Conservation (phyloP, 2,888 invertebrate genomes). For the Ectemnius cavifrons region DNA sequence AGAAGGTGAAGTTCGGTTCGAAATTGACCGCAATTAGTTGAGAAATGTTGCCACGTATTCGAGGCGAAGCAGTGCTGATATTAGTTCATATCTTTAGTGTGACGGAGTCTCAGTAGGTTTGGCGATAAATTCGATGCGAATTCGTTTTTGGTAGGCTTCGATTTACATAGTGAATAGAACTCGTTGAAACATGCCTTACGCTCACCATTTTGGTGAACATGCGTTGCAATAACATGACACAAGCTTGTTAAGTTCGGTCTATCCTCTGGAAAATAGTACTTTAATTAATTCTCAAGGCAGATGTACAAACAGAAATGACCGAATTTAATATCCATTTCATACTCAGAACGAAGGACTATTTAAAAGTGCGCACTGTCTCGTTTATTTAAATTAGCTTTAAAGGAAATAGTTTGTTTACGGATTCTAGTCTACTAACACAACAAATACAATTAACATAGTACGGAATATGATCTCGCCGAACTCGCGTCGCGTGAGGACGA, state of each 20-base stretch:
- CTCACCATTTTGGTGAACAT: slow-evolving; percentile 15
- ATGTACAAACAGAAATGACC: too few relatives aligned
- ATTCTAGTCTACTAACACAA: slow-evolving; percentile 71
- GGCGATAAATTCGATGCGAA: background rate
- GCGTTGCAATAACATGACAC: slow-evolving; percentile 12
- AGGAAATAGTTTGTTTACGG: slow-evolving; percentile 59
- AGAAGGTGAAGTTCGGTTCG: slow-evolving; percentile 8
- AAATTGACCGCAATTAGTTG: slow-evolving; percentile 2
- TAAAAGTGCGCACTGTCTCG: slow-evolving; percentile 24
- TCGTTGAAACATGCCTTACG: slow-evolving; percentile 36
- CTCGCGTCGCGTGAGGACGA: slow-evolving; percentile 11
- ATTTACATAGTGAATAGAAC: slow-evolving; percentile 11
- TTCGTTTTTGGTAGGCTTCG: slow-evolving; percentile 5
- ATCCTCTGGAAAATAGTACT: too few relatives aligned
- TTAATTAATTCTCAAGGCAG: too few relatives aligned
- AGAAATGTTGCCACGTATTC: slow-evolving; percentile 1
- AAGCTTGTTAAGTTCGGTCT: too few relatives aligned
- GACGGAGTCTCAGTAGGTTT: background rate
- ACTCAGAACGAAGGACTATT: slow-evolving; percentile 15
- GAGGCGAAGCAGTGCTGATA: background rate
- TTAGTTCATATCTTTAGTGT: slow-evolving; percentile 1
- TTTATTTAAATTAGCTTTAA: slow-evolving; percentile 62
- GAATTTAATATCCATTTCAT: background rate
- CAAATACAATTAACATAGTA: slow-evolving; percentile 27
- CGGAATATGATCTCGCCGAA: slow-evolving; percentile 14